These are phyloP conservation scores for Nephrocerus scutellatus DNA, from an alignment of 2,888 invertebrate species.

Conservation along the genomic window DNA sequence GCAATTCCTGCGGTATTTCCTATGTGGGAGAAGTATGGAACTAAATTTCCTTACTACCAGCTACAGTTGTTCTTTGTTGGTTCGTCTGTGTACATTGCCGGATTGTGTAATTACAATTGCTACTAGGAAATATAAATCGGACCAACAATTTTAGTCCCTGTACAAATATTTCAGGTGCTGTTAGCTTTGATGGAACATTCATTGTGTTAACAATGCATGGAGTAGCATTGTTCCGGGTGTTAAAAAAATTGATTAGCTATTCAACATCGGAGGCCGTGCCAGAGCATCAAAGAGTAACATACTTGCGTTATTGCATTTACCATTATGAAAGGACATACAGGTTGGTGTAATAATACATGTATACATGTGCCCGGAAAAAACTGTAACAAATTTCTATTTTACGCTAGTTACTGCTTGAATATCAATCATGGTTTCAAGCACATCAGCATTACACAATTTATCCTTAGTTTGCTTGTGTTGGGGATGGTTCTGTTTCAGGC, in stretches of 20 bases:
- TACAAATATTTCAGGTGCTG: slow-evolving; percentile 26
- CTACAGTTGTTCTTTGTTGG: slow-evolving; percentile 28
- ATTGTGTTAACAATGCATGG: slow-evolving; percentile 33
- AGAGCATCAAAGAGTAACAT: slow-evolving; percentile 20
- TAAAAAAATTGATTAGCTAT: slow-evolving; percentile 28
- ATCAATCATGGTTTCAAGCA: slow-evolving; percentile 30
- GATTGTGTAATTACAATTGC: slow-evolving; percentile 29
- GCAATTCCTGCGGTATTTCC: slow-evolving; percentile 34
- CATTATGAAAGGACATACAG: slow-evolving; percentile 29
- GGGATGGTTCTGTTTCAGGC: slow-evolving; percentile 34
- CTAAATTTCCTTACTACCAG: slow-evolving; percentile 33
- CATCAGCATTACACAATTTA: slow-evolving; percentile 30
- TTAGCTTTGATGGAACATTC: slow-evolving; percentile 37
- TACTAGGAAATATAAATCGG: no score
- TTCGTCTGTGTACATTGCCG: slow-evolving; percentile 24
- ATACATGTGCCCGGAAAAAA: background rate
- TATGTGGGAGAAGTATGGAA: slow-evolving; percentile 31
- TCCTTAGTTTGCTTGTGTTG: slow-evolving; percentile 29
- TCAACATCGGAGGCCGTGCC: slow-evolving; percentile 34
- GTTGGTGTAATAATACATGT: slow-evolving; percentile 14
- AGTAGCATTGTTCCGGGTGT: slow-evolving; percentile 30
- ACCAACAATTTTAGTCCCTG: no score
- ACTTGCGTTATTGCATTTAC: slow-evolving; percentile 29
- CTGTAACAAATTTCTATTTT: background rate
- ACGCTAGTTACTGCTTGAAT: slow-evolving; percentile 26